Base-by-base conservation (phyloP, 2,113 vertebrate genomes). In the zebrafish (Danio rerio) region DNA sequence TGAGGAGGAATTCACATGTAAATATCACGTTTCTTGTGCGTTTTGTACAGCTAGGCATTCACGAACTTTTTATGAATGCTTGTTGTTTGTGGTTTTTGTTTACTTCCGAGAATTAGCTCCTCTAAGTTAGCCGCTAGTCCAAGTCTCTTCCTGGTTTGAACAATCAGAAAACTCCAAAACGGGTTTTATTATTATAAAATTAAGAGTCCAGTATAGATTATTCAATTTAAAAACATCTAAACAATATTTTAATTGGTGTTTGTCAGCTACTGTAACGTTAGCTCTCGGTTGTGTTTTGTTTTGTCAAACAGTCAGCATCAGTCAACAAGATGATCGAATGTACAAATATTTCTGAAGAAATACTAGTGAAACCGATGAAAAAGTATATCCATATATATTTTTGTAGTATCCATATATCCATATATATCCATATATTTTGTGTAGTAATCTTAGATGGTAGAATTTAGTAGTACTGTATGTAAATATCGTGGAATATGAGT, bases 101-200 rank as follows among this genome's bases (percentile, higher is more conserved):
- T 42, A 84, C 55, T 63, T 66, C 58, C 15, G 31, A n/a, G 7
- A 21, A 68, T 49, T 62, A 70, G 77, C 55, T 49, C 6, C n/a
- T 55, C n/a, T n/a, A n/a, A n/a, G n/a, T 8, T 69, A 84, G 70
- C 12, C 45, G 12, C 62, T 83, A 74, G 15, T 53, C 40, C 40
- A 9, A 61, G 62, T 15, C 10, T 68, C 80, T 83, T 86, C 81
- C 81, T 80, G 69, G 58, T 81, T 61, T 49, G n/a, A 15, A 20
- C 18, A 31, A 12, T 15, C 21, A 63, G 12, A 40, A n/a, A 20
- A 11, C 6, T 42, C 62, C 12, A 65, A 65, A 15, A 74, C 9
- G 11, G 7, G 5, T 58, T 20, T 0, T 58, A 21, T 43, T 59
- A 1, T 20, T 3, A 45, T 75, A n/a, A n/a, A n/a, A n/a, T 59